These are phyloP conservation scores for Hippotragus niger DNA, from an alignment of 2,113 vertebrate genomes.

Conservation along the genomic window DNA sequence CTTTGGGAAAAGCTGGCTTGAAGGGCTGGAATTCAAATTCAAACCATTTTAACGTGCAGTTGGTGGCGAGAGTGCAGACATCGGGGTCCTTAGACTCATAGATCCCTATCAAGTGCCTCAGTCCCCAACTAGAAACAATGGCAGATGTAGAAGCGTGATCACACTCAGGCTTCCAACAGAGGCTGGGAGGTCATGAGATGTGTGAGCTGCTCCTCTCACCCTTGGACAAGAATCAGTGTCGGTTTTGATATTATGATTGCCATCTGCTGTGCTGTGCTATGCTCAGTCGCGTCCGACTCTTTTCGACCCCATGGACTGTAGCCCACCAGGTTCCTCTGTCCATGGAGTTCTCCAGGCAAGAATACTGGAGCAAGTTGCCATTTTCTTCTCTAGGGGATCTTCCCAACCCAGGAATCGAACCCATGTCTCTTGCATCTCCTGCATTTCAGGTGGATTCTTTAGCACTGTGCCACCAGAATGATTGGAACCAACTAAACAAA, in stretches of 20 bases:
- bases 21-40: neutral
- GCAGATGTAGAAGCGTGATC: neutral
- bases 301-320: neutral
- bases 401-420: neutral
- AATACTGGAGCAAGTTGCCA: neutral
- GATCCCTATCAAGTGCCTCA: neutral
- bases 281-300: rapidly evolving
- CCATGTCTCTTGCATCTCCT: neutral
- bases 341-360: neutral
- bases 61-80: neutral
- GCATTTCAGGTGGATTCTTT: neutral
- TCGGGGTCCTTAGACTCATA: neutral
- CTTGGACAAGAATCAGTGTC: neutral
- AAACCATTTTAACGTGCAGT: neutral
- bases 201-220: neutral
- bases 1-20: neutral
- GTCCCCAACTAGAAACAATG: neutral
- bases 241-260: neutral
- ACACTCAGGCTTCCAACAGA: neutral
- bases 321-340: neutral
- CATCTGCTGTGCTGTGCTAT: neutral
- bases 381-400: neutral
- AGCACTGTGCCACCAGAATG: neutral
- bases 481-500: neutral
- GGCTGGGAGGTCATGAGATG: neutral